Evolutionary conservation across 2,113 vertebrate species (phyloP).

Genomic region (Mustela nigripes): DNA sequence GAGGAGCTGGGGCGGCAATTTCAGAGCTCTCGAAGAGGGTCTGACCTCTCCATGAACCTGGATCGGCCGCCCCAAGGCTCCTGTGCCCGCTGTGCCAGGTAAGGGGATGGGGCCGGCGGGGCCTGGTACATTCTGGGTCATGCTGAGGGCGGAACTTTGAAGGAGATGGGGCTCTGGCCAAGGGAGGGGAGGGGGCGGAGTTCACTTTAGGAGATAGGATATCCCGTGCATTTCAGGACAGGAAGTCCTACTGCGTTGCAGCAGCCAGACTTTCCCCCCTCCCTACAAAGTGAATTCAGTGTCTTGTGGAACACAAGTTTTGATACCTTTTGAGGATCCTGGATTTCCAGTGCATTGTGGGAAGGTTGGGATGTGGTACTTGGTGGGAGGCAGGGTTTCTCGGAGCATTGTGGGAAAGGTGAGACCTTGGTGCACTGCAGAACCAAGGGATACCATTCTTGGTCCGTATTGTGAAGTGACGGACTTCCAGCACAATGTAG

Average conservation of each 20-base stretch:
- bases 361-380: not conserved
- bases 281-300: not conserved
- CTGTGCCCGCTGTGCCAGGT: constrained; percentile 80
- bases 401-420: not conserved
- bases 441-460: not conserved
- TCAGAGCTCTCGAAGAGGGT: constrained; percentile 67
- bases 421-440: not conserved
- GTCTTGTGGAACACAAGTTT: not conserved
- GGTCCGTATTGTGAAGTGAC: not conserved
- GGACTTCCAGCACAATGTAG: not conserved
- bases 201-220: not conserved
- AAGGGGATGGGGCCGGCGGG: not conserved
- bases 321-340: not conserved
- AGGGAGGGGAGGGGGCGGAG: too few species aligned
- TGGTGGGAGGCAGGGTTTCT: not conserved
- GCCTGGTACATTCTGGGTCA: not conserved
- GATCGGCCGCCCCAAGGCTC: constrained; percentile 70
- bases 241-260: not conserved
- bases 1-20: constrained; percentile 82
- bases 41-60: constrained; percentile 71
- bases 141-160: not conserved
- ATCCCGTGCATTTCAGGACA: not conserved
- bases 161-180: not conserved
- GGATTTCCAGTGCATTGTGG: not conserved
- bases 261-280: not conserved